Conservation (phyloP, 2,113 vertebrate genomes). For the Otocyon megalotis region DNA sequence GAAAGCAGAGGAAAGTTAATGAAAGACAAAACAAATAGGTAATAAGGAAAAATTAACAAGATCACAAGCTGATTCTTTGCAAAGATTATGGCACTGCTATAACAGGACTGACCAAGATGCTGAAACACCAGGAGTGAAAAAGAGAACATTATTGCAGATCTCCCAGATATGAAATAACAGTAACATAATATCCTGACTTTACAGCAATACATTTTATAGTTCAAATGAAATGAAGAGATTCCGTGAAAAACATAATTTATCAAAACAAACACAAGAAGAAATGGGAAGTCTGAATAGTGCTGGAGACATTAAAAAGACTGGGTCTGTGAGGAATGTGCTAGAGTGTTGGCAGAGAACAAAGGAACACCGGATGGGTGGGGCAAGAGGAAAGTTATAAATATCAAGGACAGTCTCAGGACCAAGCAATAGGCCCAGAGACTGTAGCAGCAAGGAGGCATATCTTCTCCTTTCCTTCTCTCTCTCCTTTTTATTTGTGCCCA, state of each 20-base stretch:
- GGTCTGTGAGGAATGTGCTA: rapidly evolving
- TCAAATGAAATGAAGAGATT: background rate
- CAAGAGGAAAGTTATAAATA: background rate
- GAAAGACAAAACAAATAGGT: background rate
- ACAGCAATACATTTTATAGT: background rate
- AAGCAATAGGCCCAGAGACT: background rate
- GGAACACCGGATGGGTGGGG: rapidly evolving
- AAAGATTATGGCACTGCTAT: background rate
- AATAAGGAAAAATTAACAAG: background rate
- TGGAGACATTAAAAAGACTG: background rate
- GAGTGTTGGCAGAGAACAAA: background rate
- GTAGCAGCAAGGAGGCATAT: rapidly evolving
- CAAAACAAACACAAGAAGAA: background rate
- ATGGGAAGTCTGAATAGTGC: background rate
- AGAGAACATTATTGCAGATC: background rate
- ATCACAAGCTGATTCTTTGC: background rate
- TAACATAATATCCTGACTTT: background rate
- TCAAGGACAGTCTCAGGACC: too few relatives aligned
- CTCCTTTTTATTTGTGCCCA: background rate
- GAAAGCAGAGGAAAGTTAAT: background rate
- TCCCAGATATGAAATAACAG: background rate
- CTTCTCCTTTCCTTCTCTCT: too few relatives aligned
- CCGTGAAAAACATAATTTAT: background rate
- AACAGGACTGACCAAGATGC: background rate
- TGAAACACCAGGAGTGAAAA: background rate